Evolutionary conservation across 2,888 invertebrate species (phyloP).

Genomic region (Melanchra persicariae): DNA sequence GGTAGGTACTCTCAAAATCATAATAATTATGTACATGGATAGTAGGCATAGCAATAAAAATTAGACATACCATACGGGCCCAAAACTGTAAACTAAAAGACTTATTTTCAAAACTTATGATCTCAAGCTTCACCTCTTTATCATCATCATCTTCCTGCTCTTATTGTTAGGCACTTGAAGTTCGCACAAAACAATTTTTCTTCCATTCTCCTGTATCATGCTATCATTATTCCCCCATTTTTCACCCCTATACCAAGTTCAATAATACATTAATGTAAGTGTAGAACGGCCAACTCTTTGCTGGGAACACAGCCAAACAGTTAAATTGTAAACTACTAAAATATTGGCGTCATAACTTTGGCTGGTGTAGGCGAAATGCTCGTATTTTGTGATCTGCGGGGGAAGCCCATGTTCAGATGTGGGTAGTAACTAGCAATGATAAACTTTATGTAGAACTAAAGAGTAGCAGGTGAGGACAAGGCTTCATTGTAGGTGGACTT

Average conservation of each 20-base stretch:
- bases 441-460: constrained; percentile 16
- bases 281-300: background rate
- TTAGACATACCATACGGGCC: too few species aligned
- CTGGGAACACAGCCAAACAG: constrained; percentile 27
- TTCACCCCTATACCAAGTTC: background rate
- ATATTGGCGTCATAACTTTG: constrained; percentile 15
- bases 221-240: background rate
- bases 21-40: background rate
- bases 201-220: background rate
- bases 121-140: background rate
- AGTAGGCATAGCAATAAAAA: too few species aligned
- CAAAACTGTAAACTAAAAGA: too few species aligned
- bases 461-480: constrained; percentile 32
- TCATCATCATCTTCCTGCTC: background rate
- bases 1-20: background rate
- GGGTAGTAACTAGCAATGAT: constrained; percentile 25
- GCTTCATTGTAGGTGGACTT: constrained; percentile 27
- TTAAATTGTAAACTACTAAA: constrained; percentile 17
- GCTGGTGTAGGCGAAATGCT: constrained; percentile 29
- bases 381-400: constrained; percentile 31
- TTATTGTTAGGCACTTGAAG: too few species aligned
- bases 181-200: too few species aligned
- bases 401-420: constrained; percentile 37
- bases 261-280: background rate
- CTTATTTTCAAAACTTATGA: background rate